Conservation (phyloP, 2,888 invertebrate species). For the Dynastes hyllus region DNA sequence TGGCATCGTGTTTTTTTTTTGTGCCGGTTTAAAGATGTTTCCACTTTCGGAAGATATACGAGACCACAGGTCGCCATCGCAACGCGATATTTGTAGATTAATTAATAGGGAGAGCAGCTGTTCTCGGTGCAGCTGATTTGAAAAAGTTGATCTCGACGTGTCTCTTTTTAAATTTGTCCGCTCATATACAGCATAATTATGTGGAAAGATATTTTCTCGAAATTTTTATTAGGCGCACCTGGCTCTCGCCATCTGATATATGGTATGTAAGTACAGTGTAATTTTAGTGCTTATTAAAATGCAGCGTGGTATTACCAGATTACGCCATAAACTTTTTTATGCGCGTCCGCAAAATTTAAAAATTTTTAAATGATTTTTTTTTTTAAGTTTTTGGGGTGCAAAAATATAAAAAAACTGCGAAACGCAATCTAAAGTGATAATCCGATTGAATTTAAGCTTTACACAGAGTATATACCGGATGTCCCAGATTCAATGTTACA, state of each 20-base stretch:
- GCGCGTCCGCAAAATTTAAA: no score
- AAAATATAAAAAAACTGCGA: no score
- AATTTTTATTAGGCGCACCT: slow-evolving; percentile 32
- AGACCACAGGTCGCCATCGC: not conserved
- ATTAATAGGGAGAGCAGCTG: slow-evolving; percentile 21
- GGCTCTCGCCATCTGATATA: not conserved
- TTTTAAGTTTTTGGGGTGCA: no score
- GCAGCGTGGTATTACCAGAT: not conserved
- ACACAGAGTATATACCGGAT: no score
- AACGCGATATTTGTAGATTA: slow-evolving; percentile 27
- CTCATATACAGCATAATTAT: slow-evolving; percentile 24
- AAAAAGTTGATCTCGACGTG: not conserved
- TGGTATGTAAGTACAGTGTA: not conserved
- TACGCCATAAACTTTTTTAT: not conserved
- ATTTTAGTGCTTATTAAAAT: slow-evolving; percentile 19
- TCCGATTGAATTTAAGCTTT: no score
- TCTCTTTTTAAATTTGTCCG: slow-evolving; percentile 1
- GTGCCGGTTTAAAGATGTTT: not conserved
- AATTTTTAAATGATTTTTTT: no score
- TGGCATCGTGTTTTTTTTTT: not conserved
- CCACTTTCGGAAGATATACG: not conserved
- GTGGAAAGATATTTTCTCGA: slow-evolving; percentile 14
- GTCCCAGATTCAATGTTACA: no score
- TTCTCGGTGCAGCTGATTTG: slow-evolving; percentile 26
- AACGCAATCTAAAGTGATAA: no score